Conservation (phyloP, 1,140 invertebrate species). For the Wiebesia pumilae region DNA sequence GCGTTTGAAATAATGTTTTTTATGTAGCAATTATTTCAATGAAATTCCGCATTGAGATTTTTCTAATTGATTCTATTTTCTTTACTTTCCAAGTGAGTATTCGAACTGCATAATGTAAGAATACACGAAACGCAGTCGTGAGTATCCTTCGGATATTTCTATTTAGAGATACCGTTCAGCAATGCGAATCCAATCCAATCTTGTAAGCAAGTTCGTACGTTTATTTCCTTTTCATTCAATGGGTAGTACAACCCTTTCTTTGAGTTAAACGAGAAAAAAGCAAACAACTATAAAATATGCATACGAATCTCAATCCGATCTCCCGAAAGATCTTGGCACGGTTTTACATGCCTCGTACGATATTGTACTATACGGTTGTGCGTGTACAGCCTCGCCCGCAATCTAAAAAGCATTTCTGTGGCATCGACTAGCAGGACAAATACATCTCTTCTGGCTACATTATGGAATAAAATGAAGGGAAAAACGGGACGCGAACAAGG, state of each 20-base stretch:
- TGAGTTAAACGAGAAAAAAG: neutral
- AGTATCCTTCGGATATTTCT: neutral
- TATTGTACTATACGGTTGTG: slow-evolving; percentile 16
- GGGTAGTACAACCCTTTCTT: neutral
- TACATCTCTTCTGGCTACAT: slow-evolving; percentile 66
- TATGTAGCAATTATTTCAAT: neutral
- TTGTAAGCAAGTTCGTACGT: neutral
- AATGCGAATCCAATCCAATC: neutral
- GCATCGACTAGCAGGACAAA: slow-evolving; percentile 67
- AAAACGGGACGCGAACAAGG: slow-evolving; percentile 68
- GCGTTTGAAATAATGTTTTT: no score
- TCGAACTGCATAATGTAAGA: neutral
- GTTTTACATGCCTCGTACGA: neutral
- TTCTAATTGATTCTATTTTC: neutral
- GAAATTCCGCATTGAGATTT: neutral
- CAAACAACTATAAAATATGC: slow-evolving; percentile 54
- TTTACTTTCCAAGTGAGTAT: neutral
- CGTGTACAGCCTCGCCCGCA: slow-evolving; percentile 55
- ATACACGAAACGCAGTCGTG: neutral
- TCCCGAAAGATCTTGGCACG: slow-evolving; percentile 57
- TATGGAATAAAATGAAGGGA: slow-evolving; percentile 75
- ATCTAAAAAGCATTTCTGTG: slow-evolving; percentile 69
- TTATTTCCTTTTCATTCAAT: neutral
- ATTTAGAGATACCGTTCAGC: no score
- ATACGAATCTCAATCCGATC: slow-evolving; percentile 69